Conservation (phyloP, 1,140 invertebrate genomes). For the Solenopsis fugax region DNA sequence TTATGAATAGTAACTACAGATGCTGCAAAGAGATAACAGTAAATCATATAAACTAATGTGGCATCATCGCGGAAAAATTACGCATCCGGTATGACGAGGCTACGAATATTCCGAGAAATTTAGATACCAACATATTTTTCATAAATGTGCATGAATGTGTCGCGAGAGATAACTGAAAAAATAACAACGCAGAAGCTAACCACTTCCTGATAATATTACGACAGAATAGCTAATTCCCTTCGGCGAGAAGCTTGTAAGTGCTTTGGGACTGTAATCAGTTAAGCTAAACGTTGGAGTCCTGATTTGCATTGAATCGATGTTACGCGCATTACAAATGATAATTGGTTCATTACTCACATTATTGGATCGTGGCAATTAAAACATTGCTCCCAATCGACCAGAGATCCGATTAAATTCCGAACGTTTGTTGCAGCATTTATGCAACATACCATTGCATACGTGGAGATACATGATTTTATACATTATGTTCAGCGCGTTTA, state of each 20-base stretch:
- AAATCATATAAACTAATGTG: conserved; percentile 3
- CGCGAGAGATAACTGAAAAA: neutral
- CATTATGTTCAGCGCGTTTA: neutral
- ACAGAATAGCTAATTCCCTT: neutral
- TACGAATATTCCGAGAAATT: neutral
- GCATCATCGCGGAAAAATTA: neutral
- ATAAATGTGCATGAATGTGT: neutral
- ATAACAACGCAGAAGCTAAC: neutral
- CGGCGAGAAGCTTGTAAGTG: neutral
- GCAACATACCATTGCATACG: neutral
- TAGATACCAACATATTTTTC: neutral
- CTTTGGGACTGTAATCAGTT: neutral
- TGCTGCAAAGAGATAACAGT: conserved; percentile 31
- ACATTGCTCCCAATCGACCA: neutral
- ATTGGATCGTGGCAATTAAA: conserved; percentile 25
- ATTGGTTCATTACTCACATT: conserved; percentile 13
- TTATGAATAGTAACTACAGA: neutral
- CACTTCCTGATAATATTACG: neutral
- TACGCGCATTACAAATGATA: conserved; percentile 26
- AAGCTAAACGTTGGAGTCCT: conserved; percentile 14
- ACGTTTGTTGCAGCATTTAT: neutral
- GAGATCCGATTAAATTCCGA: neutral
- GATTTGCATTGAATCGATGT: conserved; percentile 39
- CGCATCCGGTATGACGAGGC: neutral
- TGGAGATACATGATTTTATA: neutral